Conservation (phyloP, 2,113 vertebrate genomes). For the Sturnus vulgaris region DNA sequence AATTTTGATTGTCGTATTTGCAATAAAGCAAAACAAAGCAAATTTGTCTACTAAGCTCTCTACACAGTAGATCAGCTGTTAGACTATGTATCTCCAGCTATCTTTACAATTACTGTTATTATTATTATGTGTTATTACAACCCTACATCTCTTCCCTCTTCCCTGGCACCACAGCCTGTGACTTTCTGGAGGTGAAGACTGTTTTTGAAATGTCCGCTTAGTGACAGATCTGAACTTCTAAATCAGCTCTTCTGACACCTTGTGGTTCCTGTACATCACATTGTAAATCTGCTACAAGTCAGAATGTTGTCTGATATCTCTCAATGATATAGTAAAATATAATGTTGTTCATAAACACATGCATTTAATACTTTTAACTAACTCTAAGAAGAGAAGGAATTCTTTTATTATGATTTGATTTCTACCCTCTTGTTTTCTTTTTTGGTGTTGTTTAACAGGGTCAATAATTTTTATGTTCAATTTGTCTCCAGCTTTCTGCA, state of each 20-base stretch:
- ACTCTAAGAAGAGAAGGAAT: neutral
- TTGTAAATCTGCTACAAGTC: constrained; percentile 1
- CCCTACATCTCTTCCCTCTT: neutral
- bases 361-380: constrained; percentile 36
- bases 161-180: neutral
- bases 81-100: neutral
- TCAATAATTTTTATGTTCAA: neutral
- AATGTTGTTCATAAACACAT: neutral
- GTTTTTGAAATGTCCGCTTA: constrained; percentile 55
- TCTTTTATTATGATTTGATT: constrained; percentile 11
- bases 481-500: neutral
- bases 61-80: neutral
- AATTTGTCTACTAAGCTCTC: neutral
- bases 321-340: neutral
- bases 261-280: constrained; percentile 29
- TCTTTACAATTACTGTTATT: constrained; percentile 15
- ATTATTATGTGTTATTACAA: neutral
- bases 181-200: constrained; percentile 52
- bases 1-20: constrained; percentile 13
- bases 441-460: neutral
- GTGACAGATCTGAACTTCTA: constrained; percentile 21
- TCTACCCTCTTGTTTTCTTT: constrained; percentile 35
- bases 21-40: neutral
- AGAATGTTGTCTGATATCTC: neutral
- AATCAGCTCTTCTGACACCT: constrained; percentile 49